These are phyloP conservation scores for Epistrophe grossulariae DNA, from an alignment of 2,888 invertebrate genomes.

Conservation along the genomic window DNA sequence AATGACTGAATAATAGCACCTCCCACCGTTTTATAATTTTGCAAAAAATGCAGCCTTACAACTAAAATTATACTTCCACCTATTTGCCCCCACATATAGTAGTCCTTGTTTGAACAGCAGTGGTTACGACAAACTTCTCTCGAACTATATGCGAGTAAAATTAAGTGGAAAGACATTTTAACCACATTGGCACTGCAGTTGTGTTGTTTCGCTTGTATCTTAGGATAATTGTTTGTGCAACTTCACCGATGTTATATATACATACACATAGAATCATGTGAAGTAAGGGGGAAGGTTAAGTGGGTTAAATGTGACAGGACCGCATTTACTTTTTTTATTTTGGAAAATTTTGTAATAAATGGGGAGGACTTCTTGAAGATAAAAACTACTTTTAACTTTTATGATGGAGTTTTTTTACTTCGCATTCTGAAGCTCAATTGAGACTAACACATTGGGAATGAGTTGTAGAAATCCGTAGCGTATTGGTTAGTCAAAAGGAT, in stretches of 20 bases:
- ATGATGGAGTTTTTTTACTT: no score
- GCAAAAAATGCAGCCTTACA: conserved; percentile 9
- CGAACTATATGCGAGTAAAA: conserved; percentile 55
- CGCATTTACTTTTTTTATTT: background rate
- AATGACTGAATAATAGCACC: background rate
- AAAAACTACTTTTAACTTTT: no score
- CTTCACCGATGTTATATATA: background rate
- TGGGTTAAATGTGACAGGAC: background rate
- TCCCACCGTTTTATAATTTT: background rate
- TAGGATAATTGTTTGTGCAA: conserved; percentile 37
- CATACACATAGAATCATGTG: background rate
- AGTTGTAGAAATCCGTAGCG: no score
- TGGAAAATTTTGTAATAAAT: background rate
- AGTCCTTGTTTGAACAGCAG: conserved; percentile 53
- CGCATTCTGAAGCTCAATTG: no score
- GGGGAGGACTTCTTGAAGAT: no score
- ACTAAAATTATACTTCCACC: background rate
- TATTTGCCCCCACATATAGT: background rate
- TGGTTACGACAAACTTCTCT: conserved; percentile 61
- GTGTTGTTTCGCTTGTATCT: conserved; percentile 12
- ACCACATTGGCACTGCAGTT: conserved; percentile 59
- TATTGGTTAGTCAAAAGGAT: no score
- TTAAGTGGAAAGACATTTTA: conserved; percentile 73
- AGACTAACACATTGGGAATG: no score
- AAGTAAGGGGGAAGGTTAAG: background rate